A percentile compares a stretch with the other conserved stretches of the same genome.
These are phyloP conservation scores for Corythornis vintsioides DNA, from an alignment of 2,113 vertebrate species.

Conservation along the genomic window DNA sequence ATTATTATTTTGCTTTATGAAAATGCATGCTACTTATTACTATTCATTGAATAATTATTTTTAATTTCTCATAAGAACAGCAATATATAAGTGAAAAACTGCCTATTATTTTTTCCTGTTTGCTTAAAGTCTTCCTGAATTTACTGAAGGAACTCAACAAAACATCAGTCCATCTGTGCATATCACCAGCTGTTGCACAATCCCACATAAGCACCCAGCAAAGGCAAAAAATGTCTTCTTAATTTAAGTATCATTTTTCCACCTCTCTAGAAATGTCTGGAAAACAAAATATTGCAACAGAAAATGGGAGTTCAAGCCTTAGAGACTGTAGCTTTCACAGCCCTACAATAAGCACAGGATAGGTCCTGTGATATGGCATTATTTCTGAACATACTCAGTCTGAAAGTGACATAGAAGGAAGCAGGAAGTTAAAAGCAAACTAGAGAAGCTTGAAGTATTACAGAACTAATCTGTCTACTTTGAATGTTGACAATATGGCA, in stretches of 20 bases:
- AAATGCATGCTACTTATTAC: not conserved
- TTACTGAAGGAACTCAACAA: not conserved
- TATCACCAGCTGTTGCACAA: not conserved
- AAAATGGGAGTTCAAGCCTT: not conserved
- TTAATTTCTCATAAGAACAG: not conserved
- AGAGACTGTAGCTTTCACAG: not conserved
- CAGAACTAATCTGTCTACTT: not conserved
- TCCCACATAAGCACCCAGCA: not conserved
- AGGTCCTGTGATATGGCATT: not conserved
- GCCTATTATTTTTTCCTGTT: not conserved
- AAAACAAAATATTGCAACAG: not conserved
- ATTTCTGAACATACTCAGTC: not conserved
- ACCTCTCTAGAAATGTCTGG: not conserved
- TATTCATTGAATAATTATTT: fast-evolving
- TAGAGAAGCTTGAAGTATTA: not conserved
- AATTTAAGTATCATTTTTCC: not conserved
- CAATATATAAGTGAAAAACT: not conserved
- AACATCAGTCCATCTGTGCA: not conserved
- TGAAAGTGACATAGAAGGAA: not conserved
- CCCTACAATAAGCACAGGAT: fast-evolving
- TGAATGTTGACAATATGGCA: not conserved
- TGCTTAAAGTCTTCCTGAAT: not conserved
- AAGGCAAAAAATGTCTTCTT: not conserved
- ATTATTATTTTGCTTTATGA: not conserved
- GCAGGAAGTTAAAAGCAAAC: not conserved